Evolutionary conservation across 1,140 invertebrate species (phyloP).

Genomic region (Conopomorpha cramerella): DNA sequence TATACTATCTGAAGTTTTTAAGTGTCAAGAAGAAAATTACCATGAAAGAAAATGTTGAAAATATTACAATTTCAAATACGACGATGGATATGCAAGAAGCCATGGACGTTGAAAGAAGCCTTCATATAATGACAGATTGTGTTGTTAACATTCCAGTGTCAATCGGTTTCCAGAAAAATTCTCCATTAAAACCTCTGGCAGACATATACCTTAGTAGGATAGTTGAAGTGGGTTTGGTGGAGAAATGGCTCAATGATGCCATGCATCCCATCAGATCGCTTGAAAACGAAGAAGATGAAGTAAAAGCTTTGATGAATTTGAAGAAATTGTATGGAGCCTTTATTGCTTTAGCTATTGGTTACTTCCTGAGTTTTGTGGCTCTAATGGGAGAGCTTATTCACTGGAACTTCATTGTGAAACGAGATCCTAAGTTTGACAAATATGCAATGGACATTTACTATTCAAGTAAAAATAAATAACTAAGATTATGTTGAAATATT

Average conservation of each 20-base stretch:
- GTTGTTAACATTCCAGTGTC: constrained; percentile 80
- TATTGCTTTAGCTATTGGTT: constrained; percentile 70
- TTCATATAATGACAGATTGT: constrained; percentile 82
- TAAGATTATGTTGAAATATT: constrained; percentile 5
- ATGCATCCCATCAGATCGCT: constrained; percentile 57
- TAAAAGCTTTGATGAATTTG: constrained; percentile 75
- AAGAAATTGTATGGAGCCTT: constrained; percentile 77
- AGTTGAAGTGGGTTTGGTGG: constrained; percentile 74
- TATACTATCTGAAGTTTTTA: constrained; percentile 70
- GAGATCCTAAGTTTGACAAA: constrained; percentile 72
- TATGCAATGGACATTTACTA: constrained; percentile 66
- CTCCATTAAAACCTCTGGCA: constrained; percentile 72
- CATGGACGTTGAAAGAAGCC: constrained; percentile 49
- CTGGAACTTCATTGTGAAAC: constrained; percentile 68
- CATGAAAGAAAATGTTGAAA: too few relatives aligned
- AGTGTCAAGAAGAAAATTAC: constrained; percentile 64
- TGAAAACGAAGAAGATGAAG: constrained; percentile 45
- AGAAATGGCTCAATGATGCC: constrained; percentile 79
- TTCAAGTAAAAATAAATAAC: constrained; percentile 36
- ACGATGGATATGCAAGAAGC: constrained; percentile 7
- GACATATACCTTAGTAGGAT: constrained; percentile 69
- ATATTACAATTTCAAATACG: constrained; percentile 16
- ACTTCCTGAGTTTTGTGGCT: constrained; percentile 62
- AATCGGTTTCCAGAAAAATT: constrained; percentile 79
- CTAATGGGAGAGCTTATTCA: constrained; percentile 67